Evolutionary conservation across 1,140 invertebrate genomes (phyloP).

Genomic region (Amyelois transitella): DNA sequence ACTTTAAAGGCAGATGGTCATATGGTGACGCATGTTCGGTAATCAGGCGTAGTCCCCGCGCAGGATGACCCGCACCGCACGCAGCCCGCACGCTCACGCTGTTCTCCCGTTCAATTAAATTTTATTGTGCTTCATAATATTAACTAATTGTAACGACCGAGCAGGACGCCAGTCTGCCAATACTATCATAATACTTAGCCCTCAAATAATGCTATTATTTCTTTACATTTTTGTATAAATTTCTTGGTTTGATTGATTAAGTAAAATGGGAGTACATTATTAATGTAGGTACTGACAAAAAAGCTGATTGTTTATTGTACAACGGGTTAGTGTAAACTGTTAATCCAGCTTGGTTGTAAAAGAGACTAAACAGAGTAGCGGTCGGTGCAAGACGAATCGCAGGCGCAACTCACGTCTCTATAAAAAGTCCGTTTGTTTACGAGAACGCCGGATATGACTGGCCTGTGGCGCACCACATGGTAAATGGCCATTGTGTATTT

Average conservation of each 20-base stretch:
- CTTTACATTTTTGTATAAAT: no score
- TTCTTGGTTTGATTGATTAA: no score
- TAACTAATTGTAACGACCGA: conserved; percentile 45
- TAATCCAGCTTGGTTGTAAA: conserved; percentile 12
- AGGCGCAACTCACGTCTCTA: conserved; percentile 51
- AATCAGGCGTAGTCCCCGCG: conserved; percentile 6
- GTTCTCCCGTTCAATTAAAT: conserved; percentile 56
- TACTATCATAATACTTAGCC: no score
- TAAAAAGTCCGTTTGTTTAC: conserved; percentile 67
- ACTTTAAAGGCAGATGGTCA: conserved; percentile 11
- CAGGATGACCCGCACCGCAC: conserved; percentile 1
- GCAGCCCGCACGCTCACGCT: conserved; percentile 10
- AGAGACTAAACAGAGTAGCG: conserved; percentile 29
- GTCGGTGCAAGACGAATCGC: conserved; percentile 40
- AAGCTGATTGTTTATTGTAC: background rate
- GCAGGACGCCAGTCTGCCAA: conserved; percentile 12
- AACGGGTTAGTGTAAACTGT: conserved; percentile 2
- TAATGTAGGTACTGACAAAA: no score
- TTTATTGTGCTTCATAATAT: conserved; percentile 67
- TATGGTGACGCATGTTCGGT: conserved; percentile 11
- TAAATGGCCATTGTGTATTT: conserved; percentile 37
- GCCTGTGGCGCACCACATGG: conserved; percentile 44
- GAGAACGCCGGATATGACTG: conserved; percentile 49
- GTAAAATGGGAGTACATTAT: no score
- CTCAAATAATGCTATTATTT: no score